Base-by-base conservation (phyloP, 1,140 invertebrate species). In the Coptotermes formosanus region DNA sequence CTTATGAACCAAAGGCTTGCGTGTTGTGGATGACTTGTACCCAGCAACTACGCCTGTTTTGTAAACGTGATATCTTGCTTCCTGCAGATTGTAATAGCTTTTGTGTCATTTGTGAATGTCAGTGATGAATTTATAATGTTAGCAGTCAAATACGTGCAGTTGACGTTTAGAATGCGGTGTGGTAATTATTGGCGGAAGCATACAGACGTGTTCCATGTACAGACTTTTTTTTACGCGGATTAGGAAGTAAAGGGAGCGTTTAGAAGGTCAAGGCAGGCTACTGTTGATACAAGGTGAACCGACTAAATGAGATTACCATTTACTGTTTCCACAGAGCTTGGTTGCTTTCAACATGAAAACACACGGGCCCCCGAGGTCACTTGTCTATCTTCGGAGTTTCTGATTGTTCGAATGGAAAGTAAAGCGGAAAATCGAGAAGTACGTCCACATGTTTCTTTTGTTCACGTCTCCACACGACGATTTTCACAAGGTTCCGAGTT, bases 181-280 rank as follows among this genome's bases (percentile, higher is more conserved):
- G 64, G 64, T 19, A 87, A 89, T 30, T 84, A n/a, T 30, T 84
- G 45, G 83, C 83, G 32, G 38, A 83, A 83, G 82, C 32, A 19
- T 75, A 25, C n/a, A 75, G 14, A 16, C 38, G 55, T 84, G 45
- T 84, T 48, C 30, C 83, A 84, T 84, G 64, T 75, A 75, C 14
- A n/a, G 64, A 16, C 64, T 75, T 38, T 38, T 38, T 38, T 38
- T 38, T 38, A 2, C 2, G 64, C 64, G 25, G 25, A 16, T 38
- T 75, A 75, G 64, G 64, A 75, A 75, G 64, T 75, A 75, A 75
- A 75, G 64, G 7, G 25, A 75, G 2, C 64, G 12, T 75, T 30
- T 75, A 25, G 64, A 75, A 75, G 25, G 64, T 75, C 64, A 75
- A 75, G 64, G 64, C 64, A 75, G 64, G 25, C 64, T n/a, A 14